A percentile compares a stretch with the other conserved stretches of the same genome.
Conservation (phyloP, 2,113 vertebrate genomes). For the Paradoxurus hermaphroditus region DNA sequence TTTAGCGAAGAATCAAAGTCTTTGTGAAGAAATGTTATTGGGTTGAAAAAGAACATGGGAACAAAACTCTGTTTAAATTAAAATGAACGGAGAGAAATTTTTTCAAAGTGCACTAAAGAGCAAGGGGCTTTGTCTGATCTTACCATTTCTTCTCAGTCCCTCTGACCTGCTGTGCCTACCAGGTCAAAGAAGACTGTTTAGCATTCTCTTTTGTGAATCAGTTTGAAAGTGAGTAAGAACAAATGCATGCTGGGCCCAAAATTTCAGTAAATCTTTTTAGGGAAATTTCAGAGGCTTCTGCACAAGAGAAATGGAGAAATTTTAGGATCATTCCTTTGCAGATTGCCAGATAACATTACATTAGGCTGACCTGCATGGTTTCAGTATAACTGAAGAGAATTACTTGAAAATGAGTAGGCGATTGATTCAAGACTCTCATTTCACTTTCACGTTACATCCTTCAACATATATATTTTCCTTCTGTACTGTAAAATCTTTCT, state of each 20-base stretch:
- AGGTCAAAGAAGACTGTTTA: slow-evolving; percentile 53
- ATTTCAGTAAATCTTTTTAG: slow-evolving; percentile 47
- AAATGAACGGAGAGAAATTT: slow-evolving; percentile 45
- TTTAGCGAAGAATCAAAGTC: slow-evolving; percentile 55
- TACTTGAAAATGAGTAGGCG: slow-evolving; percentile 32
- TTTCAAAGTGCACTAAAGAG: neutral
- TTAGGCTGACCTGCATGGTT: neutral
- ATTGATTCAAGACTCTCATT: slow-evolving; percentile 16
- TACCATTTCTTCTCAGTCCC: slow-evolving; percentile 20
- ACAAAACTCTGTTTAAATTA: slow-evolving; percentile 67
- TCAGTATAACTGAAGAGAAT: neutral
- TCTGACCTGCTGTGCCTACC: slow-evolving; percentile 42
- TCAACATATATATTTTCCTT: neutral
- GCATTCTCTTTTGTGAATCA: slow-evolving; percentile 51
- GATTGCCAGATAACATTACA: slow-evolving; percentile 25
- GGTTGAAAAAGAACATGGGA: slow-evolving; percentile 56
- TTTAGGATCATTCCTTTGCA: slow-evolving; percentile 35
- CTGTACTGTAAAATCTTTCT: slow-evolving; percentile 1
- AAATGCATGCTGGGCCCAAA: slow-evolving; percentile 32
- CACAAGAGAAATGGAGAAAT: slow-evolving; percentile 28
- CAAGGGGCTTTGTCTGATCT: slow-evolving; percentile 8
- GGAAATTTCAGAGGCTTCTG: slow-evolving; percentile 51
- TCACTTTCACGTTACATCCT: slow-evolving; percentile 25
- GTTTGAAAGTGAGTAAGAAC: slow-evolving; percentile 49
- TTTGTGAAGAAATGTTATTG: slow-evolving; percentile 63